A percentile compares a stretch with the other conserved stretches of the same genome.
These are phyloP conservation scores for Notolepis coatsorum DNA, from an alignment of 2,797 vertebrate genomes.

Conservation along the genomic window DNA sequence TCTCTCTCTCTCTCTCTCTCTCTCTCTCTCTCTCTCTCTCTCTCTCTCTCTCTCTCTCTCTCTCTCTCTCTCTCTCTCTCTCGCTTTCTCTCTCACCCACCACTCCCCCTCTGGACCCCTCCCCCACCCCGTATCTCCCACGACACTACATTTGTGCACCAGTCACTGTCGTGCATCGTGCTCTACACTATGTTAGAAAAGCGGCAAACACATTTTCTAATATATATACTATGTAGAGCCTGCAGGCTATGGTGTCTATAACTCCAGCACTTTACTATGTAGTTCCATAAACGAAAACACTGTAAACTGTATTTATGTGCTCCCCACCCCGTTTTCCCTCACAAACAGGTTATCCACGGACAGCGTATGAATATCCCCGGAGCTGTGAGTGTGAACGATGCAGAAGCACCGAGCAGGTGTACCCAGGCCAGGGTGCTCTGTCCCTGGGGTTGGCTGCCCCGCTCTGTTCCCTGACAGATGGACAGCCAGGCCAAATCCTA, in stretches of 20 bases:
- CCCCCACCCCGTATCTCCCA: slow-evolving; percentile 45
- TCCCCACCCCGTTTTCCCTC: too few relatives aligned
- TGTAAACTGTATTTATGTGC: slow-evolving; percentile 33
- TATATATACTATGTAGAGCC: slow-evolving; percentile 53
- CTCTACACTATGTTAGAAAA: slow-evolving; percentile 66
- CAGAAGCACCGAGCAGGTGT: slow-evolving; percentile 63
- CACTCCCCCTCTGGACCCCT: slow-evolving; percentile 35
- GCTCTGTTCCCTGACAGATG: slow-evolving; percentile 75
- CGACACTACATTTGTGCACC: slow-evolving; percentile 48
- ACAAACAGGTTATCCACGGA: slow-evolving; percentile 43
- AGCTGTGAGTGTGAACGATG: slow-evolving; percentile 42
- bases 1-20: neutral
- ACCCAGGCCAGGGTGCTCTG: slow-evolving; percentile 56
- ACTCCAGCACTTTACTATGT: slow-evolving; percentile 29
- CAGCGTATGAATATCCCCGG: slow-evolving; percentile 32
- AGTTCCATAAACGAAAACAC: slow-evolving; percentile 30
- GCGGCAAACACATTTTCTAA: slow-evolving; percentile 38
- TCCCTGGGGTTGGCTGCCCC: slow-evolving; percentile 60
- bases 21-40: slow-evolving; percentile 2
- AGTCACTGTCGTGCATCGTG: slow-evolving; percentile 58
- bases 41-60: slow-evolving; percentile 39
- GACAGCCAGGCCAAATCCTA: slow-evolving; percentile 78
- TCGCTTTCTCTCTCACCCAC: slow-evolving; percentile 1
- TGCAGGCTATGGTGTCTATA: slow-evolving; percentile 22
- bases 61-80: slow-evolving; percentile 13